A percentile compares a stretch with the other conserved stretches of the same genome.
Conservation (phyloP, 2,113 vertebrate species). For the Clupea harengus region DNA sequence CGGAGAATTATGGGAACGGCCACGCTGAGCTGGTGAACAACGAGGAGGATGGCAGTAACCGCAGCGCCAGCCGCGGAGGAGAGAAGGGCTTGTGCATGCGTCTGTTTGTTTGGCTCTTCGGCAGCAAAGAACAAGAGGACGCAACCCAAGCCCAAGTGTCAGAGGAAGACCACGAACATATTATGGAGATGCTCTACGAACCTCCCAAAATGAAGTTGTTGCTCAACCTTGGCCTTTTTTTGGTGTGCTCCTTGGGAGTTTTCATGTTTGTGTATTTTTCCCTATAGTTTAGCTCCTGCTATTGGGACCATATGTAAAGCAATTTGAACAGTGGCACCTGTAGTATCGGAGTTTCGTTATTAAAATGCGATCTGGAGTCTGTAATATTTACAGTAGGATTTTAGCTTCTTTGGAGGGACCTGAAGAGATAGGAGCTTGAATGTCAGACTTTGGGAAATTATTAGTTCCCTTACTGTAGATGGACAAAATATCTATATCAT, state of each 20-base stretch:
- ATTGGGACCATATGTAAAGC: neutral
- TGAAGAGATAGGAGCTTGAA: conserved; percentile 38
- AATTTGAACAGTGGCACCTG: conserved; percentile 33
- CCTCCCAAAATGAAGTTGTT: conserved; percentile 81
- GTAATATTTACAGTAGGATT: conserved; percentile 71
- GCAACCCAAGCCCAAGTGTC: conserved; percentile 65
- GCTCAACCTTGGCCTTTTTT: conserved; percentile 82
- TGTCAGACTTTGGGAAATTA: conserved; percentile 13
- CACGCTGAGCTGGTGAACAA: conserved; percentile 73
- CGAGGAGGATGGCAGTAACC: conserved; percentile 59
- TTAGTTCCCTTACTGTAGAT: neutral
- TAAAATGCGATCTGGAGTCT: conserved; percentile 47
- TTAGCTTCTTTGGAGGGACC: conserved; percentile 56
- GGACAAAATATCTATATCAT: neutral
- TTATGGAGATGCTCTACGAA: conserved; percentile 90
- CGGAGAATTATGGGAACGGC: conserved; percentile 78
- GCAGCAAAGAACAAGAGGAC: conserved; percentile 74
- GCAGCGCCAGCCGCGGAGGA: conserved; percentile 27
- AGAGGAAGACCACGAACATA: conserved; percentile 74
- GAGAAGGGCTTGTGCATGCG: conserved; percentile 65
- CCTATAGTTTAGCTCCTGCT: conserved; percentile 68
- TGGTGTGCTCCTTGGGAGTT: conserved; percentile 86
- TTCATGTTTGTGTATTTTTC: conserved; percentile 98
- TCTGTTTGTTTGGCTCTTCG: conserved; percentile 85
- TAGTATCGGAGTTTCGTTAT: conserved; percentile 48